These are phyloP conservation scores for Cephonodes hylas DNA, from an alignment of 2,888 invertebrate species.

Conservation along the genomic window DNA sequence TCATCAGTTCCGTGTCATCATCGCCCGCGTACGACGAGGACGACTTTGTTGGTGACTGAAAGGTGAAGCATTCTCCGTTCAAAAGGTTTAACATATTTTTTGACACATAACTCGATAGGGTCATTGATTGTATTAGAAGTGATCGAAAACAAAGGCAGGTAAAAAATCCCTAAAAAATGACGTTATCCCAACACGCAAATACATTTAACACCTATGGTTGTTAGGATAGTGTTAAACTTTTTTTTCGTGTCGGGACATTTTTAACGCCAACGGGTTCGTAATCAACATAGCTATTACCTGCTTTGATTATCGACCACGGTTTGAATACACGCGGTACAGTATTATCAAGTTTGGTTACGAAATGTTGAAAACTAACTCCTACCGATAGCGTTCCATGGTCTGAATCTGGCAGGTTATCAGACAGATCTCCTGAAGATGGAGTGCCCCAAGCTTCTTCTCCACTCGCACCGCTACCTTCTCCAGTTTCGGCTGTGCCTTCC, in stretches of 20 bases:
- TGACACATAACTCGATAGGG: background rate
- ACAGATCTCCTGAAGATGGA: conserved; percentile 91
- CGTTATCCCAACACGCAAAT: too few species aligned
- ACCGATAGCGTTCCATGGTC: conserved; percentile 85
- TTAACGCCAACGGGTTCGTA: too few species aligned
- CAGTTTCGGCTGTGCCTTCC: conserved; percentile 82
- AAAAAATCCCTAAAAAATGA: too few species aligned
- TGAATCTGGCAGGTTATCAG: conserved; percentile 87
- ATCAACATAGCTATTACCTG: too few species aligned
- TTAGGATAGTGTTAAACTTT: too few species aligned
- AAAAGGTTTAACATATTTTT: conserved; percentile 30
- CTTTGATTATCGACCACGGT: too few species aligned
- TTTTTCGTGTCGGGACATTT: too few species aligned
- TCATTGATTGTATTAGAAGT: background rate
- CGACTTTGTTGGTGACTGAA: conserved; percentile 84
- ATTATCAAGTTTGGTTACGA: too few species aligned
- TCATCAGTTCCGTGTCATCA: conserved; percentile 90
- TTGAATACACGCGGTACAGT: too few species aligned
- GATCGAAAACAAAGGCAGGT: background rate
- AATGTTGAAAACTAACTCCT: conserved; percentile 35
- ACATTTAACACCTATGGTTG: too few species aligned
- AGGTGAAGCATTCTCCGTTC: conserved; percentile 39
- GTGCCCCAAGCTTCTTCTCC: conserved; percentile 95
- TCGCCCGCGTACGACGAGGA: conserved; percentile 85
- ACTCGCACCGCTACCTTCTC: conserved; percentile 91